Conservation (phyloP, 2,113 vertebrate species). For the Pagrus major region DNA sequence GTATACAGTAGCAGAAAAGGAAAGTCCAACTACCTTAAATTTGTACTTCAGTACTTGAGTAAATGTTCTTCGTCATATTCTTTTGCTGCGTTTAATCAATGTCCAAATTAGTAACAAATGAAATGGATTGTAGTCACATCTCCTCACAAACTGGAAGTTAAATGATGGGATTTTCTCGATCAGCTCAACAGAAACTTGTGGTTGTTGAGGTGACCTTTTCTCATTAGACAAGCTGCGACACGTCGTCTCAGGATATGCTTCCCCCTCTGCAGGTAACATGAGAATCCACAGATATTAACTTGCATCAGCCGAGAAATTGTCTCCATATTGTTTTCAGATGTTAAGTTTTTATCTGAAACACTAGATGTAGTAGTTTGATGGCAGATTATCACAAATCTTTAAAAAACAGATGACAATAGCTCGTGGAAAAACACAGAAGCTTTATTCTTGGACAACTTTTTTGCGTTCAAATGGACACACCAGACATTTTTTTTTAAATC, state of each 20-base stretch:
- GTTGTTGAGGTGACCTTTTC: neutral
- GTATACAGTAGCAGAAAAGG: too few species aligned
- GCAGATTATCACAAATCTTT: neutral
- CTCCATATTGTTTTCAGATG: neutral
- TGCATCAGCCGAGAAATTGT: neutral
- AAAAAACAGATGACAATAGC: neutral
- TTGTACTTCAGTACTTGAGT: too few species aligned
- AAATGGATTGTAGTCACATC: neutral
- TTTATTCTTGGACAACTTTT: slow-evolving; percentile 66
- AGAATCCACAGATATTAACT: neutral
- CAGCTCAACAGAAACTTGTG: slow-evolving; percentile 7
- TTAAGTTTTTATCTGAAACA: neutral
- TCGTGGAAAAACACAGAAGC: slow-evolving; percentile 55
- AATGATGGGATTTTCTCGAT: neutral
- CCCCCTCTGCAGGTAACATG: neutral
- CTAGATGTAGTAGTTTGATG: too few species aligned
- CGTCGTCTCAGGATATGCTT: neutral
- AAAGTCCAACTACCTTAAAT: too few species aligned
- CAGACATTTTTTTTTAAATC: slow-evolving; percentile 22
- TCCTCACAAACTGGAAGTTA: neutral
- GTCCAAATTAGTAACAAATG: neutral
- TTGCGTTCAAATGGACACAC: slow-evolving; percentile 42
- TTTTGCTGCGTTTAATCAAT: neutral
- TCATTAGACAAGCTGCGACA: slow-evolving; percentile 25
- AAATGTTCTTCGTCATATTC: too few species aligned